Base-by-base conservation (phyloP, 2,888 invertebrate genomes). In the Cosmorhoe ocellata region DNA sequence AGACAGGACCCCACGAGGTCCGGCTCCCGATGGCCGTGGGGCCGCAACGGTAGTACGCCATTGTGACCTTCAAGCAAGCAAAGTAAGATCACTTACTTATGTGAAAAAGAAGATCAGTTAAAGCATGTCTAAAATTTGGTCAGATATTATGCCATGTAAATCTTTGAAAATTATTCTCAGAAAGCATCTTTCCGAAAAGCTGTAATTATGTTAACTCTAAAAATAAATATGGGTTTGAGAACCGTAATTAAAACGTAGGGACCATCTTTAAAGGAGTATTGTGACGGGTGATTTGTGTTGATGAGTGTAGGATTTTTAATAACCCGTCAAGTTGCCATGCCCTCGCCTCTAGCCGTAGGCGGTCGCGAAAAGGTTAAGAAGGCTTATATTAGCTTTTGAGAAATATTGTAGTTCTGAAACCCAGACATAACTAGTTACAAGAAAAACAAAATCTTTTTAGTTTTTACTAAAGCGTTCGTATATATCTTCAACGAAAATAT, bases 1-100 rank as follows among this genome's bases (percentile, higher is more conserved):
- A 87, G 27, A 58, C 59, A 10, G 64, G 93, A 6, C 92, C 93
- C 93, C 94, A 94, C 12, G 91, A 90, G n/a, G 85, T 81, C 58
- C 89, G 80, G 78, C 79, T 88, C 54, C 86, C 86, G 69, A 89
- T 79, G 38, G 84, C 87, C 8, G 87, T 88, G 28, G 87, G 87
- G 13, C 88, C 87, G 71, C 84, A 88, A 50, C 88, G 83, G 69
- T 88, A 88, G 66, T 76, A 87, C 59, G 89, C 84, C 90, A 90
- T 89, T 51, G 49, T 71, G 65, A 67, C 67, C 67, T 65, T 60
- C 66, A 8, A 67, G 71, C 67, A 72, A 74, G 39, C 5, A 24
- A 24, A 24, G 6, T 24, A 24, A 18, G 5, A n/a, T n/a, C n/a
- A n/a, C n/a, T n/a, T n/a, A n/a, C n/a, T n/a, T n/a, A n/a, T n/a